Percentiles rank a stretch among this genome's conserved stretches.
phyloP scores from a whole-genome alignment of 2,113 vertebrate genomes.

The Cyanoramphus novaezelandiae region DNA sequence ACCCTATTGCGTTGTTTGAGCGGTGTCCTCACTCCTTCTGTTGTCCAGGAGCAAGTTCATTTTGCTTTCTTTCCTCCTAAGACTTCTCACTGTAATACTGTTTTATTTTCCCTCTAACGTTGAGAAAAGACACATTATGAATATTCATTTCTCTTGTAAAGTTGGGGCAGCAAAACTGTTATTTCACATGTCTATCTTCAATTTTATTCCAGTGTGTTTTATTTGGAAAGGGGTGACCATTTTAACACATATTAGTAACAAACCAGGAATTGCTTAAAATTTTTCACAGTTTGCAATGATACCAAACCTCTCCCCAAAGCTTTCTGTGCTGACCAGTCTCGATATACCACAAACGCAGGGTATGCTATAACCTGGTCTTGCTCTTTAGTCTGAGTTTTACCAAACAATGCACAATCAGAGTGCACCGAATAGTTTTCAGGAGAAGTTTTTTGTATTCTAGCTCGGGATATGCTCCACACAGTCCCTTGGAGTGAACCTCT shows the following conservation, averaged over 20 bases:
- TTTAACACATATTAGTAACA: background rate
- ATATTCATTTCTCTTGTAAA: constrained; percentile 5
- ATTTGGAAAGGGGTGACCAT: background rate
- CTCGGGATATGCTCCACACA: background rate
- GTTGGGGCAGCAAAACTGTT: background rate
- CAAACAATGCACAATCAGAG: background rate
- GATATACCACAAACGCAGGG: background rate
- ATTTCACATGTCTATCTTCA: background rate
- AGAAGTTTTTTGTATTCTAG: background rate
- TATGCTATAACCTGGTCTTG: background rate
- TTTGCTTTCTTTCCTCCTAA: background rate
- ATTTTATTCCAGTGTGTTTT: background rate
- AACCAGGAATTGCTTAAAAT: background rate
- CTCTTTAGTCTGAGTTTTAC: background rate
- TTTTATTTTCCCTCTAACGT: background rate
- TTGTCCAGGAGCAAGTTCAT: background rate
- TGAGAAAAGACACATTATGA: background rate
- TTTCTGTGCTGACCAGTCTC: background rate
- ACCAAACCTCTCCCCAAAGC: background rate
- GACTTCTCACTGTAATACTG: background rate
- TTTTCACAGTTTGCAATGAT: background rate
- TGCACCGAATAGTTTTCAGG: background rate
- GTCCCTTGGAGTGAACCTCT: background rate
- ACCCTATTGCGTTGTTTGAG: background rate
- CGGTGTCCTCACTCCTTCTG: background rate